These are phyloP conservation scores for Aporophyla lueneburgensis DNA, from an alignment of 2,888 invertebrate genomes.

Conservation along the genomic window DNA sequence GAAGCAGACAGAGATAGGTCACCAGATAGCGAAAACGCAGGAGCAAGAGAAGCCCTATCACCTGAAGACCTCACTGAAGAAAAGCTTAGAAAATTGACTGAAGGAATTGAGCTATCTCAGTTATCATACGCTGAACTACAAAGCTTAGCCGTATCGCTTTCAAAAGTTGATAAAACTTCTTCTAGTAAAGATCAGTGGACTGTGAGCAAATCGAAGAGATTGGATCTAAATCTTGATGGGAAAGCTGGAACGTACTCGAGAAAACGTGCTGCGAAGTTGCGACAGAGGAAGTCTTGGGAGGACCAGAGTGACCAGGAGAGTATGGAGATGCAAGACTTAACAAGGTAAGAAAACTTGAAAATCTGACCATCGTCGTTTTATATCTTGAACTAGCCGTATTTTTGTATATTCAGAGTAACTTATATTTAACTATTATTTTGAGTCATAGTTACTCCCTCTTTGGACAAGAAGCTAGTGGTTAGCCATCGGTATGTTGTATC, in stretches of 20 bases:
- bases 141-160: conserved; percentile 85
- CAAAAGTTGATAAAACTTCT: conserved; percentile 83
- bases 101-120: conserved; percentile 85
- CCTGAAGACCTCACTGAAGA: conserved; percentile 83
- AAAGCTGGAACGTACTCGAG: conserved; percentile 89
- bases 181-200: conserved; percentile 88
- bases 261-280: conserved; percentile 86
- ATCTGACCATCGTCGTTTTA: too few species aligned
- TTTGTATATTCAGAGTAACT: background rate
- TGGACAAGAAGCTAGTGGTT: background rate
- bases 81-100: conserved; percentile 83
- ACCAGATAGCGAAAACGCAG: conserved; percentile 58
- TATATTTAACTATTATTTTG: background rate
- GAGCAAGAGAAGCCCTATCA: conserved; percentile 64
- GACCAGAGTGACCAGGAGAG: conserved; percentile 93
- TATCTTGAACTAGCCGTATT: background rate
- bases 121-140: conserved; percentile 86
- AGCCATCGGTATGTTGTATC: background rate
- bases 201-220: conserved; percentile 84
- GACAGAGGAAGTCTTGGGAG: conserved; percentile 93
- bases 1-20: conserved; percentile 77
- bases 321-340: conserved; percentile 92
- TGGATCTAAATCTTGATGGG: conserved; percentile 86
- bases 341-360: conserved; percentile 78
- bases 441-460: background rate